Percentiles rank a stretch among this genome's conserved stretches.
phyloP scores from a whole-genome alignment of 1,140 invertebrate genomes.

The Cydia amplana region DNA sequence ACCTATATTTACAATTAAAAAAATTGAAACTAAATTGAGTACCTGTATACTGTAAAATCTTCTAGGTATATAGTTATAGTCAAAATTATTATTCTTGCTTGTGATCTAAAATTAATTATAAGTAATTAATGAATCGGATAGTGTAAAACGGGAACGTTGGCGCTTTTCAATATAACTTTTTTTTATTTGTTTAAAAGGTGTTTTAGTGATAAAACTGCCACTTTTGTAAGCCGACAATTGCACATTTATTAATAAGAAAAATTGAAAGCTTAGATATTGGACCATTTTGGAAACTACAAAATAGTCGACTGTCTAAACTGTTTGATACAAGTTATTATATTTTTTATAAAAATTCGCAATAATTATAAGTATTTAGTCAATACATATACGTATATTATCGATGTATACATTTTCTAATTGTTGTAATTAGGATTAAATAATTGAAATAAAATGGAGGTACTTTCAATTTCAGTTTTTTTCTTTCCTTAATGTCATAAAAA shows the following conservation, averaged over 20 bases:
- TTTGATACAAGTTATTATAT: constrained; percentile 49
- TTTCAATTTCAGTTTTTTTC: constrained; percentile 44
- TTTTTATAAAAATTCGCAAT: constrained; percentile 46
- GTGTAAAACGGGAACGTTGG: not conserved
- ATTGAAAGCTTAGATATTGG: constrained; percentile 60
- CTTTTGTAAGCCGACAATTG: constrained; percentile 19
- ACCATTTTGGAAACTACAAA: constrained; percentile 64
- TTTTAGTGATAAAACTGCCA: constrained; percentile 34
- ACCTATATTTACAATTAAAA: too few species aligned
- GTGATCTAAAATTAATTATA: too few species aligned
- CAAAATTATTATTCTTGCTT: too few species aligned
- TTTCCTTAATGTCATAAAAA: not conserved
- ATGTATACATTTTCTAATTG: constrained; percentile 59
- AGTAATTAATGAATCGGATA: not conserved
- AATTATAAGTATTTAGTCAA: constrained; percentile 62
- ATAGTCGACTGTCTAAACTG: constrained; percentile 72
- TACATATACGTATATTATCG: constrained; percentile 60
- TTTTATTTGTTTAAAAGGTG: not conserved
- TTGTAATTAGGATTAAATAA: constrained; percentile 68
- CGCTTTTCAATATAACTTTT: not conserved
- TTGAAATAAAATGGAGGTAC: constrained; percentile 64
- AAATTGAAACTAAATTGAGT: too few species aligned
- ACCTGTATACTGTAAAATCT: too few species aligned
- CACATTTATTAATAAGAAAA: constrained; percentile 41
- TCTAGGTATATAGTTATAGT: too few species aligned